Evolutionary conservation across 2,797 vertebrate genomes (phyloP).

Genomic region (Ibycter americanus): DNA sequence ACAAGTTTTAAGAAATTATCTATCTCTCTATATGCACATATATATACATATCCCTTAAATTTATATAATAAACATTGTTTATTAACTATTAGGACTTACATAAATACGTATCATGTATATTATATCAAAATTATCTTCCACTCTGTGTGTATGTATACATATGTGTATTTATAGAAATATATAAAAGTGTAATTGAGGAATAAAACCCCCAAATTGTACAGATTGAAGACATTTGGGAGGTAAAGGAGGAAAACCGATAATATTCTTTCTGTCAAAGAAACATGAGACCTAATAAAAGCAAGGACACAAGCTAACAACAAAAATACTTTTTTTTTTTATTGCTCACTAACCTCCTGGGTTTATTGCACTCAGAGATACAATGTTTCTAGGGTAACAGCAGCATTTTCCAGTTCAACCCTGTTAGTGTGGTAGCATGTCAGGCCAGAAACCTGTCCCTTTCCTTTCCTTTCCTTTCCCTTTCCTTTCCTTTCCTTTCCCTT

Average conservation of each 20-base stretch:
- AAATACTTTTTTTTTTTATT: neutral
- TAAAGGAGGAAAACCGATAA: neutral
- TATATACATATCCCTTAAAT: neutral
- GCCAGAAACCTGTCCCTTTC: neutral
- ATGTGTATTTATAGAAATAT: neutral
- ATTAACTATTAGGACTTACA: neutral
- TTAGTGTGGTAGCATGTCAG: neutral
- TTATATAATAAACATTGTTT: neutral
- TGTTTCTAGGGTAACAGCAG: neutral
- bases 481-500: neutral
- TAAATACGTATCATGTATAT: neutral
- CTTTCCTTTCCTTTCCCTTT: neutral
- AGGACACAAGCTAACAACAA: neutral
- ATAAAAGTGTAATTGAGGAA: neutral
- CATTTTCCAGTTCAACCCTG: neutral
- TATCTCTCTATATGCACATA: too few relatives aligned
- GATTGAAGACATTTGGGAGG: neutral
- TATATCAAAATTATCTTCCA: neutral
- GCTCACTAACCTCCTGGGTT: neutral
- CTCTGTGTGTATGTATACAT: neutral
- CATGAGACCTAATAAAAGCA: neutral
- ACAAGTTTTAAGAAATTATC: neutral
- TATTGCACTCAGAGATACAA: neutral
- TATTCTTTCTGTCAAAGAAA: neutral
- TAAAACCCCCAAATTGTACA: neutral